Evolutionary conservation across 2,797 vertebrate genomes (phyloP).

Genomic region (Pogoniulus pusillus): DNA sequence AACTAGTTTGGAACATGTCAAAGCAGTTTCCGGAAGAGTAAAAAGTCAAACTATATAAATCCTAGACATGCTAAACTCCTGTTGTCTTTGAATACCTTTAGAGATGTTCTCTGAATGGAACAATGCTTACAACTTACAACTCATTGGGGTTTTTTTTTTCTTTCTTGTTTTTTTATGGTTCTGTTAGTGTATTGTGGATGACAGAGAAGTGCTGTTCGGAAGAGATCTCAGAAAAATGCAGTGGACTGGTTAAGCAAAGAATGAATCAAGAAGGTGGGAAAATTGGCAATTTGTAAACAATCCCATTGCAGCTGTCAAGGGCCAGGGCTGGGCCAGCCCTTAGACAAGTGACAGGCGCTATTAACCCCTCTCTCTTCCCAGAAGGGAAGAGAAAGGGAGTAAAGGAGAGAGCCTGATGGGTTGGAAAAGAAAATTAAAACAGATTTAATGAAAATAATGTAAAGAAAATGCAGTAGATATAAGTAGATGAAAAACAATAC

Average conservation of each 20-base stretch:
- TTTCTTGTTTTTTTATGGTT: not conserved
- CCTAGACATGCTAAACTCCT: not conserved
- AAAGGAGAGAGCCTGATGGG: no score
- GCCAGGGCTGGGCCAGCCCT: no score
- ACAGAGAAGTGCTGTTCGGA: not conserved
- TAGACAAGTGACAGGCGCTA: no score
- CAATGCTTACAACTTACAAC: not conserved
- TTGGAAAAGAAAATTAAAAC: no score
- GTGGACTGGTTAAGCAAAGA: not conserved
- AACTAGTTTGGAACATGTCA: constrained; percentile 22
- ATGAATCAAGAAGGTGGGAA: not conserved
- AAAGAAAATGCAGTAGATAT: no score
- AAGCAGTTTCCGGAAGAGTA: constrained; percentile 24
- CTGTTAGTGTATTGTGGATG: not conserved
- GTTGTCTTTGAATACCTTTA: constrained; percentile 12
- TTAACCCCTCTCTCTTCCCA: no score
- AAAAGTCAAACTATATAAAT: constrained; percentile 31
- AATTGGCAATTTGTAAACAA: constrained; percentile 26
- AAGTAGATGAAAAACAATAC: no score
- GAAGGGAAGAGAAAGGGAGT: no score
- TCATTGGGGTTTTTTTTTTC: not conserved
- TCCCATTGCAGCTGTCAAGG: not conserved
- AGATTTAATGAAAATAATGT: no score
- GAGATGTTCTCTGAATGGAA: not conserved
- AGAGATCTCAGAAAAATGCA: not conserved